Conservation (phyloP, 2,113 vertebrate species). For the Dinomys branickii region DNA sequence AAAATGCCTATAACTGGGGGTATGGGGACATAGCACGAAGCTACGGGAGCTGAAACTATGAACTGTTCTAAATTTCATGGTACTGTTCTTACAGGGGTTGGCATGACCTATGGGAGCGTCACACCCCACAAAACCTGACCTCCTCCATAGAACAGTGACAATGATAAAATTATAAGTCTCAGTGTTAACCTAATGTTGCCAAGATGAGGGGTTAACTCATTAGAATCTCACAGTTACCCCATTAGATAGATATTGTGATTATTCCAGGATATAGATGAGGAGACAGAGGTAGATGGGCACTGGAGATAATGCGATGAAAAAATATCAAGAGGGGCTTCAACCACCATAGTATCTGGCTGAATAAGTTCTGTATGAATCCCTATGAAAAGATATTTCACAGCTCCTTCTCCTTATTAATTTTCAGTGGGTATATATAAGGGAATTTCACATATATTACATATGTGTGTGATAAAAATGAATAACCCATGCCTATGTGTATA, state of each 20-base stretch:
- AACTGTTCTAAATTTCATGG: background rate
- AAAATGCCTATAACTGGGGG: background rate
- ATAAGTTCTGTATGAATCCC: too few species aligned
- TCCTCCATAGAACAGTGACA: background rate
- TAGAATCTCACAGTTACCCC: background rate
- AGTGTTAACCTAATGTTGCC: too few species aligned
- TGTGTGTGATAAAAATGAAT: background rate
- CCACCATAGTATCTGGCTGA: fast-evolving
- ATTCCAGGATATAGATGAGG: background rate
- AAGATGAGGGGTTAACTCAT: background rate
- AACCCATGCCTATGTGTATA: background rate
- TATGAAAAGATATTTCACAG: background rate
- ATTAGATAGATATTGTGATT: background rate
- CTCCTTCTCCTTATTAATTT: background rate
- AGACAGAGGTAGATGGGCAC: too few species aligned
- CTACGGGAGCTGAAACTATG: fast-evolving
- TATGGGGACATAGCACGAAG: background rate
- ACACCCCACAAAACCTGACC: background rate
- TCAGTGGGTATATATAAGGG: background rate
- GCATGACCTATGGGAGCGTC: background rate
- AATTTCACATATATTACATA: background rate
- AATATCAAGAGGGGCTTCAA: background rate
- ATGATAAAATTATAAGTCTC: background rate
- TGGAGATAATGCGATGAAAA: background rate
- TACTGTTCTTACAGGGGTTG: background rate